These are phyloP conservation scores for Pygoscelis antarcticus DNA, from an alignment of 2,113 vertebrate genomes.

Conservation along the genomic window DNA sequence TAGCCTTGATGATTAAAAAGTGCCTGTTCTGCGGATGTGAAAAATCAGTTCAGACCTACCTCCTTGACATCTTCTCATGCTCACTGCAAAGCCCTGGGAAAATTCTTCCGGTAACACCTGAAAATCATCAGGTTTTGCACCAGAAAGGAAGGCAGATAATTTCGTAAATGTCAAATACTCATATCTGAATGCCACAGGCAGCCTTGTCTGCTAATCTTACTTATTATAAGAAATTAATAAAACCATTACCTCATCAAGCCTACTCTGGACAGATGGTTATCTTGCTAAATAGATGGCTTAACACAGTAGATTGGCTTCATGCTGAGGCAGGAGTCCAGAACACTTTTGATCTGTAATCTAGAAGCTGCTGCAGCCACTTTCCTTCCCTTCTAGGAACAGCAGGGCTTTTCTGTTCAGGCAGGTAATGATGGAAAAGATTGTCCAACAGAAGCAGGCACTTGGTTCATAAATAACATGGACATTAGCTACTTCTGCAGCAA, in stretches of 20 bases:
- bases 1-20: background rate
- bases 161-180: background rate
- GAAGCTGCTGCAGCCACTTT: background rate
- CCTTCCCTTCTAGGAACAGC: background rate
- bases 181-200: background rate
- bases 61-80: background rate
- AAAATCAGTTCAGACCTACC: background rate
- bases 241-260: conserved; percentile 18
- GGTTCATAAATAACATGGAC: background rate
- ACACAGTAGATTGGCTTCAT: background rate
- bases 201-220: background rate
- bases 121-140: background rate
- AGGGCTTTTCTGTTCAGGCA: background rate
- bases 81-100: background rate
- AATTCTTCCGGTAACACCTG: background rate
- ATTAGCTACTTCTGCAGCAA: background rate
- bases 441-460: background rate
- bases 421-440: background rate
- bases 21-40: background rate
- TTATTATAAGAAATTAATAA: conserved; percentile 38
- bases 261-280: conserved; percentile 21
- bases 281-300: conserved; percentile 26
- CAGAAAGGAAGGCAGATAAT: background rate
- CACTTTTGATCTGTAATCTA: background rate
- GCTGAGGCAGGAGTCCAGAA: conserved; percentile 12